Percentiles rank a stretch among this genome's conserved stretches.
These are phyloP conservation scores for Anolis carolinensis DNA, from an alignment of 2,113 vertebrate species.

Conservation along the genomic window DNA sequence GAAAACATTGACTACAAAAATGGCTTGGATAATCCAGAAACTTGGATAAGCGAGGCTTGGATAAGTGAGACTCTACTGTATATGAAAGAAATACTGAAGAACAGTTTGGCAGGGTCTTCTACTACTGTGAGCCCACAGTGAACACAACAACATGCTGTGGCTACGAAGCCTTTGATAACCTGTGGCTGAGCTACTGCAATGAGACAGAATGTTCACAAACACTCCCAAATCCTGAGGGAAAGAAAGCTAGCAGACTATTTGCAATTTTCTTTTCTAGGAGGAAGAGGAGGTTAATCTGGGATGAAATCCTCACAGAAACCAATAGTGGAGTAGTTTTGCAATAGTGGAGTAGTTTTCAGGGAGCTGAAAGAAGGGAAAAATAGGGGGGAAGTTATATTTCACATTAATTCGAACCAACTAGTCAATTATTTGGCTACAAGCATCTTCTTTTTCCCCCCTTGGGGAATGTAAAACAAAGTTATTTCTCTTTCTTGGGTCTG, in stretches of 20 bases:
- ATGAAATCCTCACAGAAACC: background rate
- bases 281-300: background rate
- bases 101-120: background rate
- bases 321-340: background rate
- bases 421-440: background rate
- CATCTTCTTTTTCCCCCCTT: background rate
- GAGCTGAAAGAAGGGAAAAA: constrained; percentile 29
- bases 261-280: background rate
- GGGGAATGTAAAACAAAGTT: background rate
- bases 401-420: background rate
- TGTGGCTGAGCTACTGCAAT: background rate
- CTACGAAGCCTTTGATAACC: background rate
- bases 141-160: background rate
- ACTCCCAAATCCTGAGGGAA: constrained; percentile 23
- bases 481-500: constrained; percentile 20
- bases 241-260: constrained; percentile 49
- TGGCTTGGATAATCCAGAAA: too few relatives aligned
- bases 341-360: too few relatives aligned
- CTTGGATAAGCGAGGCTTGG: too few relatives aligned
- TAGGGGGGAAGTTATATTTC: background rate
- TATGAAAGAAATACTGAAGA: background rate
- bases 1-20: too few relatives aligned
- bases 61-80: too few relatives aligned
- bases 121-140: background rate
- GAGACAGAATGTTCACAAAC: background rate